phyloP scores from a whole-genome alignment of 2,888 invertebrate genomes.

The Chalcis sispes region DNA sequence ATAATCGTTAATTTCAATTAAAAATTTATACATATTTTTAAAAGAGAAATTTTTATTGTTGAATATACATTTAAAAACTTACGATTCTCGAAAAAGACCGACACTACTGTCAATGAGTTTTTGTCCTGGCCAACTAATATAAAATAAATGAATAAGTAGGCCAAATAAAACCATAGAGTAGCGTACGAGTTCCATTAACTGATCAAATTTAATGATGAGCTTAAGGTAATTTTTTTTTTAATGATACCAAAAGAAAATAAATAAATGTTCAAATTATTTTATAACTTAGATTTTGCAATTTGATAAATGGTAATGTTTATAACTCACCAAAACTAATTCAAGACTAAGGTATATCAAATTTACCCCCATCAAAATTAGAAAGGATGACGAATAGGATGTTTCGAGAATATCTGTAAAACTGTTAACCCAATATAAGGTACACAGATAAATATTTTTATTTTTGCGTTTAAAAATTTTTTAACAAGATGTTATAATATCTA shows the following conservation, averaged over 20 bases:
- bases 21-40: too few relatives aligned
- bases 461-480: too few relatives aligned
- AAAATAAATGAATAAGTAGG: neutral
- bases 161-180: neutral
- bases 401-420: neutral
- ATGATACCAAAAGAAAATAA: too few relatives aligned
- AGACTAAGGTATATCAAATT: neutral
- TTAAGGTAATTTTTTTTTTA: too few relatives aligned
- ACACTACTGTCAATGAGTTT: neutral
- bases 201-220: neutral
- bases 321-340: neutral
- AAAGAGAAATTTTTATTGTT: too few relatives aligned
- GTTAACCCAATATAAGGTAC: too few relatives aligned
- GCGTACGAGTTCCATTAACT: neutral
- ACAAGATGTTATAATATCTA: too few relatives aligned
- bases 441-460: too few relatives aligned
- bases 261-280: too few relatives aligned
- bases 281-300: too few relatives aligned
- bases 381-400: neutral
- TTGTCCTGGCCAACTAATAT: constrained; percentile 14
- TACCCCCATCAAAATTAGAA: neutral
- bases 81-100: constrained; percentile 6
- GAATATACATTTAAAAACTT: too few relatives aligned
- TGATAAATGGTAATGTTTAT: neutral
- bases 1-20: too few relatives aligned